Conservation (phyloP, 2,797 vertebrate genomes). For the Crenuchus spilurus region DNA sequence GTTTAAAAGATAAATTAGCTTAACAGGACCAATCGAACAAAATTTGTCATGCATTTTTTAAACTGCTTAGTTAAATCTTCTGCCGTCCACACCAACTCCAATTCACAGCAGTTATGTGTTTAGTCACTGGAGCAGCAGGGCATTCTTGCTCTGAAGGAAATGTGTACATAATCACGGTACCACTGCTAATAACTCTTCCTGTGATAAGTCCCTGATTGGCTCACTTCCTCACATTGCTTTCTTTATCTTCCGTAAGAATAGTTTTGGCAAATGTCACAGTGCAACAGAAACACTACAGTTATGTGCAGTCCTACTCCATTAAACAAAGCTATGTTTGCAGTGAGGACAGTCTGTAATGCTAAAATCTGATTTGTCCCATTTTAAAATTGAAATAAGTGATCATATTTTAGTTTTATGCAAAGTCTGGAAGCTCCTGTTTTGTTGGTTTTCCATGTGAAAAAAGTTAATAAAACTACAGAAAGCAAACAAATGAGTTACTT, state of each 20-base stretch:
- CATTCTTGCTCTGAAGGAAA: constrained; percentile 33
- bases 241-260: constrained; percentile 12
- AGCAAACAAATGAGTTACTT: too few relatives aligned
- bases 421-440: too few relatives aligned
- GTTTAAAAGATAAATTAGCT: constrained; percentile 8
- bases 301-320: background rate
- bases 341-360: background rate
- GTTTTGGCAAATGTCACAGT: background rate
- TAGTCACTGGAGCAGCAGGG: background rate
- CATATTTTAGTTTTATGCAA: too few relatives aligned
- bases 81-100: background rate
- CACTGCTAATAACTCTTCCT: constrained; percentile 38
- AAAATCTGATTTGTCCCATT: background rate
- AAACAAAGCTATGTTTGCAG: background rate
- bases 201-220: constrained; percentile 36
- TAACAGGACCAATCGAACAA: background rate
- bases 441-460: too few relatives aligned
- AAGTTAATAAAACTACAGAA: too few relatives aligned
- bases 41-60: constrained; percentile 2
- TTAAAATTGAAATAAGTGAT: background rate
- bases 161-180: constrained; percentile 15
- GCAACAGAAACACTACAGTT: background rate
- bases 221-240: too few relatives aligned
- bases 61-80: background rate
- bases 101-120: constrained; percentile 14